A percentile compares a stretch with the other conserved stretches of the same genome.
phyloP scores from a whole-genome alignment of 1,140 invertebrate species.

The Drosophila chauvacae region DNA sequence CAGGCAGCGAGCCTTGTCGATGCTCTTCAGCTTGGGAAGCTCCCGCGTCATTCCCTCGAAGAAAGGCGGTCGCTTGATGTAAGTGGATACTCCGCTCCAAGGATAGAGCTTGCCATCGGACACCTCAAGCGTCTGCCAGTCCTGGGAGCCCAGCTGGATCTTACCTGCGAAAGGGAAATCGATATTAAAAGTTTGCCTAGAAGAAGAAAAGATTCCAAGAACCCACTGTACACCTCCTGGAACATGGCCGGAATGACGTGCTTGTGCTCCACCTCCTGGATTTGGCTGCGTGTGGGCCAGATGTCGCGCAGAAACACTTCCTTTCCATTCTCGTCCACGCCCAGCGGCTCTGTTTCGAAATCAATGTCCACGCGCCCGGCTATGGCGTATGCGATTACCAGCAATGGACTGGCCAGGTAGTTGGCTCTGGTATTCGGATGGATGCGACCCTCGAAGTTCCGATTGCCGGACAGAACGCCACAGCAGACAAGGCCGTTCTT shows the following conservation, averaged over 20 bases:
- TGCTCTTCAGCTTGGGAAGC: constrained; percentile 86
- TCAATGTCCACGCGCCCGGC: constrained; percentile 97
- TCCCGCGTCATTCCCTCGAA: constrained; percentile 93
- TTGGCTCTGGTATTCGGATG: constrained; percentile 98
- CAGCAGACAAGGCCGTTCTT: constrained; percentile 97
- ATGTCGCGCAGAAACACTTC: constrained; percentile 95
- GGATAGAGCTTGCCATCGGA: constrained; percentile 95
- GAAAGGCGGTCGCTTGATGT: constrained; percentile 98
- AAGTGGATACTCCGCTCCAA: constrained; percentile 96
- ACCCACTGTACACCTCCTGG: constrained; percentile 89
- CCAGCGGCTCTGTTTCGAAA: constrained; percentile 95
- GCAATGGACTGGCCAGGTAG: constrained; percentile 96
- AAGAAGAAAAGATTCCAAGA: background rate
- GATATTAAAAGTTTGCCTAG: background rate
- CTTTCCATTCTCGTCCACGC: constrained; percentile 88
- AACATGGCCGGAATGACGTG: constrained; percentile 98
- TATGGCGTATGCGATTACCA: constrained; percentile 99
- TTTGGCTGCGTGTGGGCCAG: constrained; percentile 96
- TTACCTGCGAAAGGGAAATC: constrained; percentile 85
- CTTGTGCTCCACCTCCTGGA: constrained; percentile 94
- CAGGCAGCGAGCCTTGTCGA: constrained; percentile 90
- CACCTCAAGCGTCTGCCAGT: constrained; percentile 93
- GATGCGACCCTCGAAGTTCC: constrained; percentile 99
- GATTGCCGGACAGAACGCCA: constrained; percentile 97
- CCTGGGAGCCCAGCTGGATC: constrained; percentile 93